A percentile compares a stretch with the other conserved stretches of the same genome.
These are phyloP conservation scores for Vulpes vulpes DNA, from an alignment of 2,113 vertebrate genomes.

Conservation along the genomic window DNA sequence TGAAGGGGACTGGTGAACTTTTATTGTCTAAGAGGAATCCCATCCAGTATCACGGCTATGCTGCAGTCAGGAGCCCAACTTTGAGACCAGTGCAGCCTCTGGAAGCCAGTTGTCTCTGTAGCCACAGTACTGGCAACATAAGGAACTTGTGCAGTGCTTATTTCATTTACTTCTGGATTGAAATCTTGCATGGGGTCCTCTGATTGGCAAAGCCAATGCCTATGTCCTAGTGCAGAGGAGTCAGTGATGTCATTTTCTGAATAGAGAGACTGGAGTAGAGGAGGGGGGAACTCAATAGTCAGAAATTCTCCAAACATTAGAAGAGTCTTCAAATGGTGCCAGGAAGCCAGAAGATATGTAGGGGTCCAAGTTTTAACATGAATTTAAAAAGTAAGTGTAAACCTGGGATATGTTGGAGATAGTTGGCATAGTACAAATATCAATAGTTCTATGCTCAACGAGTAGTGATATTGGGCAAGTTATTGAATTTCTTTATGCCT, in stretches of 20 bases:
- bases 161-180: background rate
- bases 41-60: background rate
- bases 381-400: background rate
- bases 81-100: background rate
- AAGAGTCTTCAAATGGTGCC: background rate
- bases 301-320: background rate
- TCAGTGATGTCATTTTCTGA: background rate
- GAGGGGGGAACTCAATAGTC: background rate
- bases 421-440: background rate
- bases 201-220: background rate
- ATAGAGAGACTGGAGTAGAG: background rate
- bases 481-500: background rate
- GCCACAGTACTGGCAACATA: background rate
- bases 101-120: background rate
- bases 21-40: background rate
- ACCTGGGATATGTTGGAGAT: background rate
- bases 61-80: background rate
- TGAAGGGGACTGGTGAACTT: background rate
- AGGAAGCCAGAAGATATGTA: background rate
- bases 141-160: background rate
- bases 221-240: background rate
- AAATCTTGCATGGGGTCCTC: background rate
- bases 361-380: background rate
- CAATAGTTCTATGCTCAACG: background rate
- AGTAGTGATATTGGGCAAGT: background rate